Conservation (phyloP, 2,888 invertebrate species). For the Calameuta pallipes region DNA sequence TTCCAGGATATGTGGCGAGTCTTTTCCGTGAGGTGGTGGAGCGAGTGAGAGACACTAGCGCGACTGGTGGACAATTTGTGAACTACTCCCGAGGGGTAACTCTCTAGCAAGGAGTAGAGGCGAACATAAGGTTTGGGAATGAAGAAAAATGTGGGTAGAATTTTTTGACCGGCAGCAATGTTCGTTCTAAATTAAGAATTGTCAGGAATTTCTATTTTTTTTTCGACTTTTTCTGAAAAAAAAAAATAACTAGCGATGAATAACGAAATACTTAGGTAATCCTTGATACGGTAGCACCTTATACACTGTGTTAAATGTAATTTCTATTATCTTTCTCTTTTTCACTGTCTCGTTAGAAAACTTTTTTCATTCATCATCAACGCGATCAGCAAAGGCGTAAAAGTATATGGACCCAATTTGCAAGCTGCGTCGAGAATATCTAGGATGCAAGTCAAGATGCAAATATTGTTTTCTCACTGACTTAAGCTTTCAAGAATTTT, state of each 20-base stretch:
- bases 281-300: too few relatives aligned
- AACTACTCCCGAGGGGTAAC: background rate
- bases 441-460: too few relatives aligned
- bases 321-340: too few relatives aligned
- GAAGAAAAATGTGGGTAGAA: background rate
- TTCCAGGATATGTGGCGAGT: background rate
- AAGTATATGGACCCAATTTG: slow-evolving; percentile 11
- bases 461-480: too few relatives aligned
- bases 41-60: background rate
- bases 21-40: background rate
- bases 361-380: slow-evolving; percentile 13
- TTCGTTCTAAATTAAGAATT: background rate
- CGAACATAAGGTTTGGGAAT: background rate
- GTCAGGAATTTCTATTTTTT: too few relatives aligned
- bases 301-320: too few relatives aligned
- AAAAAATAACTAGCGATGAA: too few relatives aligned
- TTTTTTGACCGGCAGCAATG: background rate
- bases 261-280: too few relatives aligned
- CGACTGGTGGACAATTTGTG: background rate
- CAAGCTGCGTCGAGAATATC: too few relatives aligned
- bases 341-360: slow-evolving; percentile 3
- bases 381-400: background rate
- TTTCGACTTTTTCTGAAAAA: too few relatives aligned
- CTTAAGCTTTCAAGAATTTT: too few relatives aligned
- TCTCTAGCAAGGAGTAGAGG: background rate